Conservation (phyloP, 1,140 invertebrate genomes). For the Eurosta solidaginis region DNA sequence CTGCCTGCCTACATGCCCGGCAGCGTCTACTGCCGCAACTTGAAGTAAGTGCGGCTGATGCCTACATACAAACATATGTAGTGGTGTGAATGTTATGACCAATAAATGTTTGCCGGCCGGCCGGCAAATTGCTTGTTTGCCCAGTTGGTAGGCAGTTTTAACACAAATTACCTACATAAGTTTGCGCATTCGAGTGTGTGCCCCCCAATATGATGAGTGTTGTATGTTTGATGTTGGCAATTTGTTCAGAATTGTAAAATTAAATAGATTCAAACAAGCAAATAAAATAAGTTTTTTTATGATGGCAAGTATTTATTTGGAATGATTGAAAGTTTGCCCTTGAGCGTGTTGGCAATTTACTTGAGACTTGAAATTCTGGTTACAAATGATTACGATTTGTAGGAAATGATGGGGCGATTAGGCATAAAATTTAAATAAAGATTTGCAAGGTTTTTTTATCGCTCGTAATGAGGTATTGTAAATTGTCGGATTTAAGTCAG, state of each 20-base stretch:
- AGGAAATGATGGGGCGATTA: too few relatives aligned
- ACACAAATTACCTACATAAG: neutral
- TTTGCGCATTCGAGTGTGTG: neutral
- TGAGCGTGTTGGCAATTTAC: neutral
- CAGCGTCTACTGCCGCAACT: too few relatives aligned
- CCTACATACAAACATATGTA: too few relatives aligned
- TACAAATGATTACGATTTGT: neutral
- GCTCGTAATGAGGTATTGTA: too few relatives aligned
- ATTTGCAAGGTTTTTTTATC: too few relatives aligned
- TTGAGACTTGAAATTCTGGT: neutral
- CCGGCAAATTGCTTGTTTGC: slow-evolving; percentile 6
- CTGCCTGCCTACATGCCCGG: too few relatives aligned
- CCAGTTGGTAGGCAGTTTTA: neutral
- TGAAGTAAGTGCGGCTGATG: too few relatives aligned
- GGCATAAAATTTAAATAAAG: too few relatives aligned
- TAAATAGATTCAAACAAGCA: neutral
- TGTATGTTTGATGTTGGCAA: neutral
- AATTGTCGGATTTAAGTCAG: too few relatives aligned
- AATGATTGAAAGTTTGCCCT: neutral
- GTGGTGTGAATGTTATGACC: too few relatives aligned
- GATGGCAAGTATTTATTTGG: neutral
- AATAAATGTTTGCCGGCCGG: slow-evolving; percentile 12
- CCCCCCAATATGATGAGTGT: neutral
- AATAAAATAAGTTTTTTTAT: neutral
- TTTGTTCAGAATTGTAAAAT: neutral